phyloP scores from a whole-genome alignment of 2,113 vertebrate genomes.

The Leptobrachium leishanense region DNA sequence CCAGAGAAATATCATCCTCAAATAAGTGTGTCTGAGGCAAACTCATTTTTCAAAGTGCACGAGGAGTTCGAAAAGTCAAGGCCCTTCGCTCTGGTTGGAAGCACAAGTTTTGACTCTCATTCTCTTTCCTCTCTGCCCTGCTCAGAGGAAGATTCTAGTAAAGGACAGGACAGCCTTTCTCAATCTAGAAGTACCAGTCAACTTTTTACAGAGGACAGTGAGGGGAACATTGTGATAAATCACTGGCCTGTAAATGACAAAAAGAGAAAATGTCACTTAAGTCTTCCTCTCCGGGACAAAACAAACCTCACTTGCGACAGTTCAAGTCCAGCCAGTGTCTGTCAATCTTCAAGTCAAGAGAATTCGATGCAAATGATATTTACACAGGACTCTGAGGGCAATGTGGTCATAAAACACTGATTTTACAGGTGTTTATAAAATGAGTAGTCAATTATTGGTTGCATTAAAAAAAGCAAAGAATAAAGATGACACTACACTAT shows the following conservation, averaged over 20 bases:
- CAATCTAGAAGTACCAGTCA: conserved; percentile 14
- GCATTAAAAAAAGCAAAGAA: no score
- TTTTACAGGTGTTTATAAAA: no score
- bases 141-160: not conserved
- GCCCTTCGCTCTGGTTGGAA: no score
- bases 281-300: not conserved
- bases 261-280: not conserved
- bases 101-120: not conserved
- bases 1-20: not conserved
- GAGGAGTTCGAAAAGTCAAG: not conserved
- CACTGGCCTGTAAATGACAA: conserved; percentile 16
- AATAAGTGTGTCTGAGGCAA: not conserved
- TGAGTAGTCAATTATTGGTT: no score
- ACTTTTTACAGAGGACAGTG: conserved; percentile 65
- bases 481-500: no score
- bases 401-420: conserved; percentile 69
- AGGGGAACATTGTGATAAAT: conserved; percentile 63
- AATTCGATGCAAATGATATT: conserved; percentile 54
- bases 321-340: not conserved
- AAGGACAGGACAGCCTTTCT: no score
- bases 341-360: not conserved
- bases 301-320: not conserved
- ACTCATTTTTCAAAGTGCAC: not conserved
- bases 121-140: not conserved
- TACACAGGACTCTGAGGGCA: conserved; percentile 72